A percentile compares a stretch with the other conserved stretches of the same genome.
Evolutionary conservation across 92 coral and sea anemone species (phyloP).

Genomic region (Porites lobata): DNA sequence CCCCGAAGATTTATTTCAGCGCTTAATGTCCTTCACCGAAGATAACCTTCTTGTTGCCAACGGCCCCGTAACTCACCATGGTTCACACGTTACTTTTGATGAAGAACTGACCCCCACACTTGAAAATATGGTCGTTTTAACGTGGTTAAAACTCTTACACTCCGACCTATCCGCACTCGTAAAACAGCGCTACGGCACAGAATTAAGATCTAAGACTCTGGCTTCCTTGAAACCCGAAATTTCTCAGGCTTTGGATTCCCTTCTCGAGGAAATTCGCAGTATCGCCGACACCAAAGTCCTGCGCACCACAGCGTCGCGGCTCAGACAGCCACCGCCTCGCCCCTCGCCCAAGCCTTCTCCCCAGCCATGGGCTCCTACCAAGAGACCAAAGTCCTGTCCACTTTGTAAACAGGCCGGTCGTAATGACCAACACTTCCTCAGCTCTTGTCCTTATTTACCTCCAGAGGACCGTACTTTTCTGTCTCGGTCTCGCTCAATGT

Average conservation of each 20-base stretch:
- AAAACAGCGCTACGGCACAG: constrained; percentile 51
- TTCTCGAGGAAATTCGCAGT: constrained; percentile 26
- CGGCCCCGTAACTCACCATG: constrained; percentile 17
- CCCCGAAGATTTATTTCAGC: no score
- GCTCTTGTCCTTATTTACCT: neutral
- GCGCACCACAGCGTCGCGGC: constrained; percentile 26
- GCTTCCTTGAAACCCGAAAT: constrained; percentile 17
- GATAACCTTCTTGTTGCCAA: neutral
- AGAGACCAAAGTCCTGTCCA: neutral
- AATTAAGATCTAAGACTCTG: constrained; percentile 32
- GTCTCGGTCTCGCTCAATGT: neutral
- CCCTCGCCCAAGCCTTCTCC: constrained; percentile 13
- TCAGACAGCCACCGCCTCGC: constrained; percentile 1
- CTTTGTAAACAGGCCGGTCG: constrained; percentile 52
- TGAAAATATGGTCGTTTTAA: constrained; percentile 29
- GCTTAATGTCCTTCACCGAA: no score
- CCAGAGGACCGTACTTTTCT: constrained; percentile 10
- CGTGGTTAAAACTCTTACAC: constrained; percentile 26
- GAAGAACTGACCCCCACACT: constrained; percentile 40
- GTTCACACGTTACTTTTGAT: neutral
- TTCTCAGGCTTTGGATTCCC: constrained; percentile 18
- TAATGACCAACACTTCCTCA: constrained; percentile 33
- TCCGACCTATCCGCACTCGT: constrained; percentile 21
- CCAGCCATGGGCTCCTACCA: constrained; percentile 26
- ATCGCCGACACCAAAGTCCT: constrained; percentile 38